Evolutionary conservation across 2,113 vertebrate genomes (phyloP).

Genomic region (Oreochromis tanganicae): DNA sequence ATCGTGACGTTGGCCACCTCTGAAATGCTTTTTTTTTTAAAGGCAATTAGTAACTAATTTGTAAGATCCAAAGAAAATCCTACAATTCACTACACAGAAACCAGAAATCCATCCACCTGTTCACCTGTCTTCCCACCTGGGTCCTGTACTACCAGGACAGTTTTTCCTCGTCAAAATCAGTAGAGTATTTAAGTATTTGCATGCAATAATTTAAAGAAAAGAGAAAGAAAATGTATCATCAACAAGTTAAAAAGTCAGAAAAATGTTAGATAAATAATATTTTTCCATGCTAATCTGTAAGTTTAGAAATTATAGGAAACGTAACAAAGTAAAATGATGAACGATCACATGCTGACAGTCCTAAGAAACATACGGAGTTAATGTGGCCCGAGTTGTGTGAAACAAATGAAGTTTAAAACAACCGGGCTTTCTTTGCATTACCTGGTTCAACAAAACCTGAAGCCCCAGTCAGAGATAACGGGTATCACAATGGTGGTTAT

Average conservation of each 20-base stretch:
- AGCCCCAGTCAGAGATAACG: background rate
- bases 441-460: background rate
- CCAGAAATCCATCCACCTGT: background rate
- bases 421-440: background rate
- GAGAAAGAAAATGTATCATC: background rate
- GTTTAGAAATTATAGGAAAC: background rate
- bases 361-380: background rate
- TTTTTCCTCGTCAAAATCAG: background rate
- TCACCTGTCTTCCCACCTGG: background rate
- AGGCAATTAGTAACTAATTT: too few species aligned
- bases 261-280: background rate
- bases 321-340: background rate
- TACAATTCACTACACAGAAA: background rate
- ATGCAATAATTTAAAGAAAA: background rate
- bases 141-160: background rate
- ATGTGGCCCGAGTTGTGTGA: background rate
- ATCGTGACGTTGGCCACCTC: background rate
- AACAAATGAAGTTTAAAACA: background rate
- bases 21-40: background rate
- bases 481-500: background rate
- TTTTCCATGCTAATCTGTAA: background rate
- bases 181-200: rapidly evolving
- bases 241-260: background rate
- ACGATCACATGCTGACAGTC: background rate
- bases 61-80: background rate